Evolutionary conservation across 2,797 vertebrate genomes (phyloP).

Genomic region (Tarsius wallacei): DNA sequence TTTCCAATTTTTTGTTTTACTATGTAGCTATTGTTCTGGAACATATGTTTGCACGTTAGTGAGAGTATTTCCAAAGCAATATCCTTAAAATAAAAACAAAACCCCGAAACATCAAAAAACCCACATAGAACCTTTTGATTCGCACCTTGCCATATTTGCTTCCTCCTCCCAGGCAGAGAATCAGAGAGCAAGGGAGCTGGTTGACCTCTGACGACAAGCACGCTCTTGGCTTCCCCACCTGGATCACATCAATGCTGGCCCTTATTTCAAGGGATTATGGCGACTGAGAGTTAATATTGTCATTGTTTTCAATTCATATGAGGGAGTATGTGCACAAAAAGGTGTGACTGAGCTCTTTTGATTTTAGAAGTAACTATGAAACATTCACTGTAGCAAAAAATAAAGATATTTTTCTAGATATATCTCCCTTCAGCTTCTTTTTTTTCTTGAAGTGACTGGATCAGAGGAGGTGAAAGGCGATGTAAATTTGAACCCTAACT

Average conservation of each 20-base stretch:
- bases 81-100: not conserved
- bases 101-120: not conserved
- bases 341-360: not conserved
- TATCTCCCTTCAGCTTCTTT: not conserved
- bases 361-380: not conserved
- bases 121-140: not conserved
- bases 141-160: not conserved
- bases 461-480: constrained; percentile 39
- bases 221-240: not conserved
- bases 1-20: not conserved
- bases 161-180: not conserved
- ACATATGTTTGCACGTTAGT: not conserved
- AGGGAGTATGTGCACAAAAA: not conserved
- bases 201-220: not conserved
- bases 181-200: not conserved
- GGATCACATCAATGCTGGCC: not conserved
- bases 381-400: not conserved
- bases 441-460: not conserved
- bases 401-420: not conserved
- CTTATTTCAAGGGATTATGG: constrained; percentile 5
- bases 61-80: not conserved
- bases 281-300: not conserved
- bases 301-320: constrained; percentile 27
- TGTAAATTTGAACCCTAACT: not conserved
- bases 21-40: not conserved